phyloP scores from a whole-genome alignment of 92 coral and sea anemone genomes.

The Hydrozoanthus gracilis region DNA sequence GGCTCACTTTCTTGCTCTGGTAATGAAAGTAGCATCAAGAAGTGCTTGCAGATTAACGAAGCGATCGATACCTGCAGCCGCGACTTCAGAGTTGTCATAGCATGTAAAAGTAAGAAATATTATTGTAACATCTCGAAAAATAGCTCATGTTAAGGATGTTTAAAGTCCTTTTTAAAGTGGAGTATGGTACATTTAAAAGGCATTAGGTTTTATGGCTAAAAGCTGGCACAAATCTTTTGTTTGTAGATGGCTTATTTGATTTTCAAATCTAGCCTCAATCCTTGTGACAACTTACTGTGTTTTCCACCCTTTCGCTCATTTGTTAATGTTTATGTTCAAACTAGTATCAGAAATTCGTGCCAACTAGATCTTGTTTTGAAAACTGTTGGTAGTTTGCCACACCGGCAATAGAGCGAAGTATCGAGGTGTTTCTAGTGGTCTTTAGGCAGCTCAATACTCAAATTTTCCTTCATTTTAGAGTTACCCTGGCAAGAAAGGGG shows the following conservation, averaged over 20 bases:
- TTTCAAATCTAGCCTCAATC: background rate
- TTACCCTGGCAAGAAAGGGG: background rate
- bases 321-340: background rate
- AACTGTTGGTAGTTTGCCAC: background rate
- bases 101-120: too few species aligned
- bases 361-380: background rate
- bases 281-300: constrained; percentile 8
- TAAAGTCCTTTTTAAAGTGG: too few species aligned
- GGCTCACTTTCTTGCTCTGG: background rate
- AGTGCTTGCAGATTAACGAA: too few species aligned
- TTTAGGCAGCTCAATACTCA: background rate
- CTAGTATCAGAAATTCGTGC: background rate
- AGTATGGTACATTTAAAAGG: too few species aligned
- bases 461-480: background rate
- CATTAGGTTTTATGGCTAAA: too few species aligned
- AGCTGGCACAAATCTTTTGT: too few species aligned
- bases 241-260: background rate
- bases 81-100: too few species aligned
- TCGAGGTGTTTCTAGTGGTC: background rate
- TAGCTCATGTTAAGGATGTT: too few species aligned
- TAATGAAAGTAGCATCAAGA: constrained; percentile 4
- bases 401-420: background rate
- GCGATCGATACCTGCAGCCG: too few species aligned
- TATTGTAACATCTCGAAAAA: too few species aligned
- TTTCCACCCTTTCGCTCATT: constrained; percentile 5